These are phyloP conservation scores for Dendrolimus kikuchii DNA, from an alignment of 1,140 invertebrate genomes.

Conservation along the genomic window DNA sequence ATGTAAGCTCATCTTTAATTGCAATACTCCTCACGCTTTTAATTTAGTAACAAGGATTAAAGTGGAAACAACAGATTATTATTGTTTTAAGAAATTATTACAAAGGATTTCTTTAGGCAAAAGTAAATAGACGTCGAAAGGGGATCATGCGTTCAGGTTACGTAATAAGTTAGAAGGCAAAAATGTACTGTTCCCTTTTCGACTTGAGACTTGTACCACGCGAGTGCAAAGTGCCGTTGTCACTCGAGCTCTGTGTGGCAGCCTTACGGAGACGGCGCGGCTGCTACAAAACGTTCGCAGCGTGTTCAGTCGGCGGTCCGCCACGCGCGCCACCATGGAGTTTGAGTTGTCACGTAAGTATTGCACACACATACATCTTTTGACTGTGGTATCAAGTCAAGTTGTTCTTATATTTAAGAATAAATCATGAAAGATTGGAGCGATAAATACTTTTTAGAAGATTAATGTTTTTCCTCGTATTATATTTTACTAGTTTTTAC, in stretches of 20 bases:
- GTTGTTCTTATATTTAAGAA: too few relatives aligned
- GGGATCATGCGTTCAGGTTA: not conserved
- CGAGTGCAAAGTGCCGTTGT: constrained; percentile 13
- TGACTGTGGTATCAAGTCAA: too few relatives aligned
- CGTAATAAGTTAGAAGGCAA: too few relatives aligned
- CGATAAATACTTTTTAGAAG: not conserved
- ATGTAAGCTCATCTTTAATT: too few relatives aligned
- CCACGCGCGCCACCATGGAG: constrained; percentile 85
- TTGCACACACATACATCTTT: constrained; percentile 7
- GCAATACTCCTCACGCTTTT: too few relatives aligned
- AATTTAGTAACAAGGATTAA: too few relatives aligned
- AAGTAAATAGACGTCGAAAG: not conserved
- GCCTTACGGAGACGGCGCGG: constrained; percentile 95
- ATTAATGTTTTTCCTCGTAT: too few relatives aligned
- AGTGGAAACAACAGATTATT: too few relatives aligned
- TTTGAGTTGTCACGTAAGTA: constrained; percentile 95
- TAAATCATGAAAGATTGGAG: not conserved
- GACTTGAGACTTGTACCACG: not conserved
- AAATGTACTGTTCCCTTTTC: constrained; percentile 4
- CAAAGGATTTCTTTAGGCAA: too few relatives aligned
- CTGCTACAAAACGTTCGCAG: constrained; percentile 93
- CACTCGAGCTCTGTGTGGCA: constrained; percentile 69
- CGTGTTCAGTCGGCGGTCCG: constrained; percentile 88
- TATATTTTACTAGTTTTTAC: too few relatives aligned
- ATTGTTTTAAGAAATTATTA: too few relatives aligned